These are phyloP conservation scores for Pluvialis apricaria DNA, from an alignment of 2,113 vertebrate genomes.

Conservation along the genomic window DNA sequence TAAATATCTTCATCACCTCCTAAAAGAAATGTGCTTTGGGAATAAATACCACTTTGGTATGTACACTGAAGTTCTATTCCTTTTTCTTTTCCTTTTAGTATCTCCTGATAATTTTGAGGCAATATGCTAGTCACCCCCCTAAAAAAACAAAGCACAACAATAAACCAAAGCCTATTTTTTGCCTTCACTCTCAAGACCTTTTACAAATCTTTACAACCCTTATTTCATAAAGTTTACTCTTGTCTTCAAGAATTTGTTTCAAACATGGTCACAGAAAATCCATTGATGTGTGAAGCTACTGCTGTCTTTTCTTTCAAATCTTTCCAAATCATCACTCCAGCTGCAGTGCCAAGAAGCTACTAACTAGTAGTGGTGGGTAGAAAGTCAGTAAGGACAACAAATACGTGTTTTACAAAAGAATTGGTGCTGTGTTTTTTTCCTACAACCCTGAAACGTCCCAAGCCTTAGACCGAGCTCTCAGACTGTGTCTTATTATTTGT, in stretches of 20 bases:
- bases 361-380: not conserved
- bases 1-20: not conserved
- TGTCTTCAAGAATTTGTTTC: not conserved
- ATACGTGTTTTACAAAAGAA: not conserved
- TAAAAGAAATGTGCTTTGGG: not conserved
- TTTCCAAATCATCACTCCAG: not conserved
- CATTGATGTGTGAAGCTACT: not conserved
- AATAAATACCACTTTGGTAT: not conserved
- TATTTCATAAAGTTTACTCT: not conserved
- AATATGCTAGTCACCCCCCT: fast-evolving
- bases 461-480: not conserved
- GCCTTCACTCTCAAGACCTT: not conserved
- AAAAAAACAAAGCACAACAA: not conserved
- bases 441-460: not conserved
- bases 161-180: not conserved
- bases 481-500: not conserved
- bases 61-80: not conserved
- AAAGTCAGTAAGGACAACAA: not conserved
- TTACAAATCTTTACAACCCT: not conserved
- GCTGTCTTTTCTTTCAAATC: not conserved
- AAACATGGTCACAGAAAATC: not conserved
- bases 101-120: not conserved
- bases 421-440: not conserved
- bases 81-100: not conserved
- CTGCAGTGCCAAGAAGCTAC: not conserved